Percentiles rank a stretch among this genome's conserved stretches.
phyloP scores from a whole-genome alignment of 2,888 invertebrate species.

The Cerastoderma edule region DNA sequence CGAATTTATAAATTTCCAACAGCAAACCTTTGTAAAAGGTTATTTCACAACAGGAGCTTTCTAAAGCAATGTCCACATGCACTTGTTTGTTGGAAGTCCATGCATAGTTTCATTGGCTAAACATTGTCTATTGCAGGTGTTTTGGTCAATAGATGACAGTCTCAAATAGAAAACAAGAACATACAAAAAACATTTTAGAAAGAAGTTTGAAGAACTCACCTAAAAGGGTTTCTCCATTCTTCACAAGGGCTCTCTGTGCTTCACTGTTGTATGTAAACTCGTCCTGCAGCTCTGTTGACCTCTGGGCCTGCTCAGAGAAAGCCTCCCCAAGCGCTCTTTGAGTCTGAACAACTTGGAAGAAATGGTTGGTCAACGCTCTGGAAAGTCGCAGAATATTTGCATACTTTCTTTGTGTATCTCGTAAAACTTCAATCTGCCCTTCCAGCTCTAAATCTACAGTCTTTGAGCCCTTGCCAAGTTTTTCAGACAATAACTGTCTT shows the following conservation, averaged over 20 bases:
- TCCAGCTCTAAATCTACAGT: constrained; percentile 91
- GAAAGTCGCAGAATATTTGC: constrained; percentile 91
- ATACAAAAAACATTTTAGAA: too few relatives aligned
- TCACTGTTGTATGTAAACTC: constrained; percentile 98
- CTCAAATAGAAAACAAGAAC: too few relatives aligned
- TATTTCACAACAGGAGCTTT: too few relatives aligned
- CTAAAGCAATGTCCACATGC: too few relatives aligned
- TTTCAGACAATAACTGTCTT: constrained; percentile 97
- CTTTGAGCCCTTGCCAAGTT: constrained; percentile 90
- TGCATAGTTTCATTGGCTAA: too few relatives aligned
- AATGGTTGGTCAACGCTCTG: constrained; percentile 93
- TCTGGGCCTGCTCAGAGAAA: constrained; percentile 97
- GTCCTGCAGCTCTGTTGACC: constrained; percentile 97
- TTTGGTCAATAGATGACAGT: too few relatives aligned
- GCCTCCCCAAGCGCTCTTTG: constrained; percentile 94
- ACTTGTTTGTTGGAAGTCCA: too few relatives aligned
- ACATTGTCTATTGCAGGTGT: too few relatives aligned
- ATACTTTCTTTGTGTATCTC: constrained; percentile 97
- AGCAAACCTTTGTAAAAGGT: too few relatives aligned
- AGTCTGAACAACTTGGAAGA: constrained; percentile 93
- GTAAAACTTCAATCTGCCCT: constrained; percentile 94
- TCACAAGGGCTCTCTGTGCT: constrained; percentile 95
- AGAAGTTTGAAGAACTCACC: too few relatives aligned
- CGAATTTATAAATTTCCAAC: too few relatives aligned
- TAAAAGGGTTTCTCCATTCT: constrained; percentile 96